Conservation (phyloP, 2,888 invertebrate genomes). For the Caenorhabditis macrosperma region DNA sequence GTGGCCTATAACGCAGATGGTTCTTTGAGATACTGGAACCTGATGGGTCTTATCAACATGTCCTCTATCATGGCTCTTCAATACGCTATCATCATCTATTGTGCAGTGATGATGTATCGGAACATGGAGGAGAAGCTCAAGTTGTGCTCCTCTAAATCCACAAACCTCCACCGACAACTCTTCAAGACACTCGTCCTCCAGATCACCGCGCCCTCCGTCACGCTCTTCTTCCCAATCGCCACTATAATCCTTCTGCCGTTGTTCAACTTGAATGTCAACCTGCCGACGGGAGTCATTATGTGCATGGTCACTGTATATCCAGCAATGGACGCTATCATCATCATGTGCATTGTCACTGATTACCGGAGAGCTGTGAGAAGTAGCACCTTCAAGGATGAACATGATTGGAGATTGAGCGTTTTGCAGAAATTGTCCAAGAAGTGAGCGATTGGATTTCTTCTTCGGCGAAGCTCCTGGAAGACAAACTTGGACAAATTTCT, state of each 20-base stretch:
- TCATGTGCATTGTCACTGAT: constrained; percentile 18
- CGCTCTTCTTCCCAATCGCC: neutral
- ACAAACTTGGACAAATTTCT: no score
- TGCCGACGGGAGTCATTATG: neutral
- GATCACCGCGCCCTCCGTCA: neutral
- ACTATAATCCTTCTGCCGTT: neutral
- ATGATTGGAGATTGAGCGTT: no score
- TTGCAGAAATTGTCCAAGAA: no score
- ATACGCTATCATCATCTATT: neutral
- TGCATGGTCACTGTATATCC: constrained; percentile 6
- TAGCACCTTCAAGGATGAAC: no score
- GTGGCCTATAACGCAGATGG: neutral
- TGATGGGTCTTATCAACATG: neutral
- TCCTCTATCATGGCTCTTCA: neutral
- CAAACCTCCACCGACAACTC: neutral
- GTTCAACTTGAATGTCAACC: neutral
- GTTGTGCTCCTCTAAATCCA: neutral
- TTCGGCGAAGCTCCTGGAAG: no score
- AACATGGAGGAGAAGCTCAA: neutral
- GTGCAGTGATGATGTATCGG: neutral
- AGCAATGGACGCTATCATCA: constrained; percentile 10
- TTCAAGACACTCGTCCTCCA: neutral
- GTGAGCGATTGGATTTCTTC: no score
- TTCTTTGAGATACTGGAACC: neutral
- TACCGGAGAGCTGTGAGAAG: neutral